These are phyloP conservation scores for Scartelaos histophorus DNA, from an alignment of 2,113 vertebrate species.

Conservation along the genomic window DNA sequence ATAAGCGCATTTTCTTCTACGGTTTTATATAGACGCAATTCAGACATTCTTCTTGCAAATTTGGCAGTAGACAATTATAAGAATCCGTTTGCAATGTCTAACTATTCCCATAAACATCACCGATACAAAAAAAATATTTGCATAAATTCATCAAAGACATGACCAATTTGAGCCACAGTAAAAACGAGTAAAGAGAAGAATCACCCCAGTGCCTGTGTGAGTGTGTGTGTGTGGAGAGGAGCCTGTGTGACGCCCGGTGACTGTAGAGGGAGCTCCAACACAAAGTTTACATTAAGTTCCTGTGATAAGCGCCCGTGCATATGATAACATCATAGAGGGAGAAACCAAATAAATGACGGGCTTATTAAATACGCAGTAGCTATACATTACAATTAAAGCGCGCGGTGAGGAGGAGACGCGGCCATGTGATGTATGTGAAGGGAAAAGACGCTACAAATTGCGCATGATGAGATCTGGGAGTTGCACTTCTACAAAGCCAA, in stretches of 20 bases:
- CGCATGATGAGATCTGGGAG: slow-evolving; percentile 59
- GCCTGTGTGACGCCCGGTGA: slow-evolving; percentile 38
- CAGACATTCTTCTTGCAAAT: background rate
- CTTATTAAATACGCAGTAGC: slow-evolving; percentile 59
- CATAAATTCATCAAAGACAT: background rate
- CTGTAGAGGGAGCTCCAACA: slow-evolving; percentile 94
- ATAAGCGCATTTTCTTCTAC: background rate
- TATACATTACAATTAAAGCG: slow-evolving; percentile 74
- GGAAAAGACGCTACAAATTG: slow-evolving; percentile 58
- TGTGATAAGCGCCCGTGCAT: slow-evolving; percentile 73
- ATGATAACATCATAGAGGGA: slow-evolving; percentile 60
- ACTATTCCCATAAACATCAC: background rate
- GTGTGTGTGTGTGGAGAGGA: slow-evolving; percentile 16
- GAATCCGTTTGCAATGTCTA: background rate
- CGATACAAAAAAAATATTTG: background rate
- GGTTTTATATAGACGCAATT: background rate
- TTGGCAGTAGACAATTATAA: background rate
- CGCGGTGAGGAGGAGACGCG: slow-evolving; percentile 39
- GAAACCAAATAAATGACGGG: slow-evolving; percentile 74
- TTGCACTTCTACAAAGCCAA: slow-evolving; percentile 41
- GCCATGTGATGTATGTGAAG: slow-evolving; percentile 57
- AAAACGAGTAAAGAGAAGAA: background rate
- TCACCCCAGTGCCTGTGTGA: slow-evolving; percentile 11
- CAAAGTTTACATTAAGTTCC: slow-evolving; percentile 81
- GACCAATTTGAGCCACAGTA: no score